phyloP scores from a whole-genome alignment of 2,797 vertebrate genomes.

The Syncerus caffer region DNA sequence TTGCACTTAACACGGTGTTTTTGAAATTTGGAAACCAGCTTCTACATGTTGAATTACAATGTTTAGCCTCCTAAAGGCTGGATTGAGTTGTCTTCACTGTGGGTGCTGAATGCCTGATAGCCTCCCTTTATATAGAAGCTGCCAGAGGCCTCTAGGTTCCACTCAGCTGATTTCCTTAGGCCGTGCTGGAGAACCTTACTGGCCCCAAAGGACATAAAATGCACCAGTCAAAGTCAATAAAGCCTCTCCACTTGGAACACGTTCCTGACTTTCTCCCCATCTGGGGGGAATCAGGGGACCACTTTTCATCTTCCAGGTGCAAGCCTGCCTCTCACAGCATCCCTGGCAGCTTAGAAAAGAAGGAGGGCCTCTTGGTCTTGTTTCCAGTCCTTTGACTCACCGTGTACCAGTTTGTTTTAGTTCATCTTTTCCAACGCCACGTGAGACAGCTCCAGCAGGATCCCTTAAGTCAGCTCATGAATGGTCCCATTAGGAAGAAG shows the following conservation, averaged over 20 bases:
- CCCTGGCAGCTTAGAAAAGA: not conserved
- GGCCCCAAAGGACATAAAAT: not conserved
- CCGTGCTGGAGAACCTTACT: not conserved
- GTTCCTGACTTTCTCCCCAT: not conserved
- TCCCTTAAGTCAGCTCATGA: slow-evolving; percentile 92
- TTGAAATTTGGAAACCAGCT: not conserved
- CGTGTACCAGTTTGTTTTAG: slow-evolving; percentile 72
- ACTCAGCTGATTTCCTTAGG: not conserved
- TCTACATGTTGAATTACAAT: rapidly evolving
- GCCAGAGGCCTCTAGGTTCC: not conserved
- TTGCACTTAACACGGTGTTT: not conserved
- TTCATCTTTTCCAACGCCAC: slow-evolving; percentile 84
- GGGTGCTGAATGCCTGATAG: not conserved
- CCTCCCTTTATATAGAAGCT: not conserved
- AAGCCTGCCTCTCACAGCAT: not conserved
- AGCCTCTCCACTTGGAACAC: not conserved
- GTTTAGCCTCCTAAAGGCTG: not conserved
- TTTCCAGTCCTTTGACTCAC: slow-evolving; percentile 18
- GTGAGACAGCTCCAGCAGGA: slow-evolving; percentile 84
- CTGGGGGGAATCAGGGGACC: not conserved
- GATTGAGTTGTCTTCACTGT: not conserved
- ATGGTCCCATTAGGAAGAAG: slow-evolving; percentile 92
- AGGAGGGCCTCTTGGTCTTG: not conserved
- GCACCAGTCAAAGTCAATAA: not conserved
- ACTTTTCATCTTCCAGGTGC: not conserved